A percentile compares a stretch with the other conserved stretches of the same genome.
These are phyloP conservation scores for Platalea minor DNA, from an alignment of 2,797 vertebrate species.

Conservation along the genomic window DNA sequence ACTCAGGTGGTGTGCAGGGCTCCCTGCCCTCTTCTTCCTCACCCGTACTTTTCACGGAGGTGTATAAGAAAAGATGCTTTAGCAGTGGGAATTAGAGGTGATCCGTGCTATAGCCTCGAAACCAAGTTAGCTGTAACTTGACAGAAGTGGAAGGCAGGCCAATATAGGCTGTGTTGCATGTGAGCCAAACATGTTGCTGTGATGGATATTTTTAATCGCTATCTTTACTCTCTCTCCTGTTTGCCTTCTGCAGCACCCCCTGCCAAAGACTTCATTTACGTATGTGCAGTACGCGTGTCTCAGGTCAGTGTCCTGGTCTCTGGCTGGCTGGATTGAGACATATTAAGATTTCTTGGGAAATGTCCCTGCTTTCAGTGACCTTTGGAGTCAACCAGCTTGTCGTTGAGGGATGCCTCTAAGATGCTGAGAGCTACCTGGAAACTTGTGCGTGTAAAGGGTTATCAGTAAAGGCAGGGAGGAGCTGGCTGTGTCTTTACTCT, in stretches of 20 bases:
- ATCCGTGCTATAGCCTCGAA: not conserved
- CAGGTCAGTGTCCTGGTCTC: not conserved
- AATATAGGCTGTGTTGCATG: accelerated
- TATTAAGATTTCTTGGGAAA: not conserved
- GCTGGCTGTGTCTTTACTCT: not conserved
- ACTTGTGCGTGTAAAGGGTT: accelerated
- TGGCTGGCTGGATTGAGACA: not conserved
- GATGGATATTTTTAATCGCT: not conserved
- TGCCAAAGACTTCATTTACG: accelerated
- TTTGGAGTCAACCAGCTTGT: not conserved
- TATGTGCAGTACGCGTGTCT: accelerated
- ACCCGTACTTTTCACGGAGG: not conserved
- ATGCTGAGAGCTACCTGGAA: not conserved
- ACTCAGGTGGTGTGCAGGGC: accelerated
- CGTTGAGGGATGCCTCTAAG: not conserved
- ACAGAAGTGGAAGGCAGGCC: not conserved
- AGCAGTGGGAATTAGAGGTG: not conserved
- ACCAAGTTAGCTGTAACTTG: not conserved
- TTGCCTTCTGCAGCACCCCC: not conserved
- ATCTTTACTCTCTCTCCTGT: not conserved
- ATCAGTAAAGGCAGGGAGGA: not conserved
- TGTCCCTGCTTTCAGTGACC: not conserved
- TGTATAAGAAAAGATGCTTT: not conserved
- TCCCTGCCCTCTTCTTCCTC: not conserved
- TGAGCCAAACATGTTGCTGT: not conserved